Conservation (phyloP, 1,140 invertebrate species). For the Neodiprion virginianus region DNA sequence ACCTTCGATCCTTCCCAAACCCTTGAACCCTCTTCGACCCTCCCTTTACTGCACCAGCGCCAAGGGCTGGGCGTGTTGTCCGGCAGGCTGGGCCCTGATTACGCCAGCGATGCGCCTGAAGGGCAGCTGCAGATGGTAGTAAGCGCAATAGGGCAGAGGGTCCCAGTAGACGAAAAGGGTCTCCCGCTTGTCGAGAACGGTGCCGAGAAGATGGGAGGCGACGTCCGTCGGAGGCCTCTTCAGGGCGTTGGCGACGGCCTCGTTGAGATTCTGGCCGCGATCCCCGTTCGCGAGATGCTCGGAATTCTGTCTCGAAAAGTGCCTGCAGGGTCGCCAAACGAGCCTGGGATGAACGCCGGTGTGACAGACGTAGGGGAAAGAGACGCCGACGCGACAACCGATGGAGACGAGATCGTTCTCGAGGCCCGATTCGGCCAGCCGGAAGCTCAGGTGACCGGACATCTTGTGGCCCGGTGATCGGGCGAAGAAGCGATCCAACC, state of each 20-base stretch:
- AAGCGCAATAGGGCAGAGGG: conserved; percentile 81
- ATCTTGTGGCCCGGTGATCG: conserved; percentile 68
- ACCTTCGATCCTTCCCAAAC: no score
- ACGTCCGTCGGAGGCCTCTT: conserved; percentile 58
- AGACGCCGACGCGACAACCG: conserved; percentile 76
- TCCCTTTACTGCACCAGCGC: conserved; percentile 49
- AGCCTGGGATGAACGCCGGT: conserved; percentile 70
- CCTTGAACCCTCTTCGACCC: conserved; percentile 29
- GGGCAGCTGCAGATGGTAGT: conserved; percentile 80
- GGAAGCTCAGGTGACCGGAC: conserved; percentile 79
- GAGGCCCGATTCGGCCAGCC: conserved; percentile 66
- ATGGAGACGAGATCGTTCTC: conserved; percentile 62
- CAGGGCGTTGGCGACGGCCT: conserved; percentile 60
- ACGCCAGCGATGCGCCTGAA: conserved; percentile 66
- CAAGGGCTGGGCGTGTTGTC: conserved; percentile 51
- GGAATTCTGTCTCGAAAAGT: conserved; percentile 66
- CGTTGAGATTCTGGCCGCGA: conserved; percentile 59
- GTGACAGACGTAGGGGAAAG: conserved; percentile 79
- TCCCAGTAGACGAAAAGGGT: conserved; percentile 83
- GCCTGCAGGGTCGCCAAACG: conserved; percentile 68
- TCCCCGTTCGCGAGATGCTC: conserved; percentile 57
- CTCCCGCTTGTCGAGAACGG: conserved; percentile 75
- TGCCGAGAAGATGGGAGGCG: conserved; percentile 67
- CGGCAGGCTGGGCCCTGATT: conserved; percentile 56
- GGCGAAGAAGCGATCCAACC: conserved; percentile 75